Conservation (phyloP, 2,797 vertebrate species). For the Ctenopoma kingsleyae region DNA sequence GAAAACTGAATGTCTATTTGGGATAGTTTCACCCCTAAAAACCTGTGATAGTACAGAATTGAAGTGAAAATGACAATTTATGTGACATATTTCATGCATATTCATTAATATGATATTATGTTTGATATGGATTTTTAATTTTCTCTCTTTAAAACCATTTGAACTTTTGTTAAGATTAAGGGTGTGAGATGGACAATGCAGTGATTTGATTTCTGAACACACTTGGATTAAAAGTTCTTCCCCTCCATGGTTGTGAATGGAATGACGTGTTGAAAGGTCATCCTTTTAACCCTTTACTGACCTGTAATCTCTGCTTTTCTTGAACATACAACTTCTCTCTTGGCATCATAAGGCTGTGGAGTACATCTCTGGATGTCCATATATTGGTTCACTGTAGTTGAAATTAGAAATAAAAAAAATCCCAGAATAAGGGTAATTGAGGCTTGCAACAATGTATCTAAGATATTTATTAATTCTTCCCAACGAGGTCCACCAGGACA, state of each 20-base stretch:
- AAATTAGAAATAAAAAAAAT: conserved; percentile 6
- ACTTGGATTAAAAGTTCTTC: conserved; percentile 2
- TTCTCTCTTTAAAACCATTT: conserved; percentile 40
- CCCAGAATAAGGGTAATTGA: not conserved
- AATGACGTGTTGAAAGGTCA: conserved; percentile 41
- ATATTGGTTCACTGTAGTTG: not conserved
- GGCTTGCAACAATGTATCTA: not conserved
- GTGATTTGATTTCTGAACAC: conserved; percentile 42
- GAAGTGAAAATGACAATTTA: conserved; percentile 22
- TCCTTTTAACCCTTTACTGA: conserved; percentile 18
- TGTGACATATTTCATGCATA: conserved; percentile 53
- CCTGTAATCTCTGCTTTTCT: conserved; percentile 14
- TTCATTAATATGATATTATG: conserved; percentile 58
- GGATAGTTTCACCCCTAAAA: conserved; percentile 19
- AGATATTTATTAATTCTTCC: conserved; percentile 11
- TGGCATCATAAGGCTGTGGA: conserved; percentile 14
- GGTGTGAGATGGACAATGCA: conserved; percentile 18
- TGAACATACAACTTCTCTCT: not conserved
- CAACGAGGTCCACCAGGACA: conserved; percentile 8
- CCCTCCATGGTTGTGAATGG: conserved; percentile 7
- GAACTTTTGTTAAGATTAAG: conserved; percentile 36
- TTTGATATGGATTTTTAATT: conserved; percentile 44
- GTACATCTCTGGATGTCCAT: not conserved
- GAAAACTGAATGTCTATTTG: conserved; percentile 24
- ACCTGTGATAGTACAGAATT: conserved; percentile 25